Conservation (phyloP, 2,797 vertebrate species). For the Tapirus indicus region DNA sequence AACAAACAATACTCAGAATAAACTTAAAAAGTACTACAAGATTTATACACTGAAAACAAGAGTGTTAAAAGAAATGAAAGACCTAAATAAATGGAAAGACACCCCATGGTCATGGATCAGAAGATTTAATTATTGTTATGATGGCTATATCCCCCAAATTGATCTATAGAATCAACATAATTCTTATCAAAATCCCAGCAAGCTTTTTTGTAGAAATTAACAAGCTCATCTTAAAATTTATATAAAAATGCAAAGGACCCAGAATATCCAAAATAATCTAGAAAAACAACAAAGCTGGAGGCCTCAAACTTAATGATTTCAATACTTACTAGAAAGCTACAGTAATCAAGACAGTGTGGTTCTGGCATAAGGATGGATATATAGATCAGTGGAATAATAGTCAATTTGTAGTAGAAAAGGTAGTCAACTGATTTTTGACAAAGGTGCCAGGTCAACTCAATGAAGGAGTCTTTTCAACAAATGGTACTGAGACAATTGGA, state of each 20-base stretch:
- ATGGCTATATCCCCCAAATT: background rate
- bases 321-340: background rate
- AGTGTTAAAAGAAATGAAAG: background rate
- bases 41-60: background rate
- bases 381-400: background rate
- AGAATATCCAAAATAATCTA: background rate
- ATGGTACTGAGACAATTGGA: background rate
- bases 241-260: background rate
- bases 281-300: background rate
- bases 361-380: background rate
- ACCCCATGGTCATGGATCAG: background rate
- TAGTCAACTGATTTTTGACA: background rate
- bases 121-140: background rate
- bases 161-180: background rate
- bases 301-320: background rate
- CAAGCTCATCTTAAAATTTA: background rate
- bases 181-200: background rate
- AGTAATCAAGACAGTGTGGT: background rate
- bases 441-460: background rate
- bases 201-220: background rate
- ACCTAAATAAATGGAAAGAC: background rate
- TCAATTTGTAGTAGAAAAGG: background rate
- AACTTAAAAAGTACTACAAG: background rate
- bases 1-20: background rate
- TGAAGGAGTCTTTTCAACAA: background rate